Evolutionary conservation across 2,888 invertebrate genomes (phyloP).

Genomic region (Papilio elwesi): DNA sequence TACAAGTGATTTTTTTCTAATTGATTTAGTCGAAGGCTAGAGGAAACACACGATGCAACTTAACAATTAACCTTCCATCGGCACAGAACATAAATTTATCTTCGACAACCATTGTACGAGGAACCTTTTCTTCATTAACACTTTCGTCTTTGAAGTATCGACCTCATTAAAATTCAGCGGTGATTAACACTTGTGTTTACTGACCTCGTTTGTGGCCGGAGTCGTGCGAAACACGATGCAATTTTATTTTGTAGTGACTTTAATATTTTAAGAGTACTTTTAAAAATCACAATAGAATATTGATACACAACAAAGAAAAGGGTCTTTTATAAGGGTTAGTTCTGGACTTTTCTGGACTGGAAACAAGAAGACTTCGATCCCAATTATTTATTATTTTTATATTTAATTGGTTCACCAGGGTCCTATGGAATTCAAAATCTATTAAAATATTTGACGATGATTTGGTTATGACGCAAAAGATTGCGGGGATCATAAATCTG

Average conservation of each 20-base stretch:
- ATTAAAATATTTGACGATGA: too few species aligned
- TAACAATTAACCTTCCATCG: constrained; percentile 33
- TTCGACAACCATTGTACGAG: constrained; percentile 25
- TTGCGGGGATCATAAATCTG: too few species aligned
- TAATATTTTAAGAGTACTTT: not conserved
- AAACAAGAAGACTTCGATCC: too few species aligned
- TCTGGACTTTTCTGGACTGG: too few species aligned
- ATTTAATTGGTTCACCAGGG: too few species aligned
- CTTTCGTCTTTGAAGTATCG: not conserved
- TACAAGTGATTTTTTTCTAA: not conserved
- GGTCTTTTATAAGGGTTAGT: too few species aligned
- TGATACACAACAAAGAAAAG: not conserved
- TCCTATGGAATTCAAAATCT: too few species aligned
- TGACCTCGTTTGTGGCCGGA: constrained; percentile 27
- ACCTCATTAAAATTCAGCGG: constrained; percentile 35
- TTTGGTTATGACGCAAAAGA: too few species aligned
- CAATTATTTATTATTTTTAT: too few species aligned
- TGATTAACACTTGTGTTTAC: constrained; percentile 30
- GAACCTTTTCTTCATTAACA: constrained; percentile 30
- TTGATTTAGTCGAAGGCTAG: constrained; percentile 4
- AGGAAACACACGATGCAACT: constrained; percentile 9
- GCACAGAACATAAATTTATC: constrained; percentile 14
- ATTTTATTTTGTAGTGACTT: constrained; percentile 24
- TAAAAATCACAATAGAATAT: not conserved
- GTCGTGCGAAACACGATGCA: constrained; percentile 25